phyloP scores from a whole-genome alignment of 53 echinoderm and acorn worm genomes.

The Crossaster papposus region DNA sequence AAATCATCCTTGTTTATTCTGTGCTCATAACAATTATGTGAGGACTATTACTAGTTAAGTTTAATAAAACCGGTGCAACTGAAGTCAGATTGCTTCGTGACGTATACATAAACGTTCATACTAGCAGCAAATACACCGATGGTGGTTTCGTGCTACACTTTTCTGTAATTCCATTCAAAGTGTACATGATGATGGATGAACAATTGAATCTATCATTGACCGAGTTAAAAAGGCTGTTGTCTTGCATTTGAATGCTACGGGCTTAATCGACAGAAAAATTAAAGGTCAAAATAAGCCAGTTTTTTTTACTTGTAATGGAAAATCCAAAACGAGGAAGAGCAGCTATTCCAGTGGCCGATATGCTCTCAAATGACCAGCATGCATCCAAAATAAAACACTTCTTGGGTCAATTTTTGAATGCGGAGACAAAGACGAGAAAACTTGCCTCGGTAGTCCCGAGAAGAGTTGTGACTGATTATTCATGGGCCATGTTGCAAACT shows the following conservation, averaged over 20 bases:
- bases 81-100: constrained; percentile 25
- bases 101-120: constrained; percentile 39
- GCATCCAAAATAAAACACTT: constrained; percentile 64
- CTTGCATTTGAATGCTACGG: constrained; percentile 61
- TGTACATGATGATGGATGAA: constrained; percentile 47
- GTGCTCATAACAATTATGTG: too few relatives aligned
- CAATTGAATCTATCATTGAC: background rate
- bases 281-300: too few relatives aligned
- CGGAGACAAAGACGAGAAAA: constrained; percentile 18
- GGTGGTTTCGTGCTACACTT: constrained; percentile 63
- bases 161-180: constrained; percentile 52
- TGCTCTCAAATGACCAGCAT: constrained; percentile 64
- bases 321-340: too few relatives aligned
- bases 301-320: too few relatives aligned
- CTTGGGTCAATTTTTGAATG: constrained; percentile 50
- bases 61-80: too few relatives aligned
- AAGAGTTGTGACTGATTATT: constrained; percentile 51
- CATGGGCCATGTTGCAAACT: constrained; percentile 62
- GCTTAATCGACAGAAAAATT: too few relatives aligned
- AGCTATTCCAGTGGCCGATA: constrained; percentile 34
- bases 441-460: background rate
- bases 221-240: too few relatives aligned
- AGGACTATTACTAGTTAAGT: too few relatives aligned
- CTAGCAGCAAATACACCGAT: constrained; percentile 32
- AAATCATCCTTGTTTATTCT: too few relatives aligned